Conservation (phyloP, 2,888 invertebrate species). For the Papilio elwesi region DNA sequence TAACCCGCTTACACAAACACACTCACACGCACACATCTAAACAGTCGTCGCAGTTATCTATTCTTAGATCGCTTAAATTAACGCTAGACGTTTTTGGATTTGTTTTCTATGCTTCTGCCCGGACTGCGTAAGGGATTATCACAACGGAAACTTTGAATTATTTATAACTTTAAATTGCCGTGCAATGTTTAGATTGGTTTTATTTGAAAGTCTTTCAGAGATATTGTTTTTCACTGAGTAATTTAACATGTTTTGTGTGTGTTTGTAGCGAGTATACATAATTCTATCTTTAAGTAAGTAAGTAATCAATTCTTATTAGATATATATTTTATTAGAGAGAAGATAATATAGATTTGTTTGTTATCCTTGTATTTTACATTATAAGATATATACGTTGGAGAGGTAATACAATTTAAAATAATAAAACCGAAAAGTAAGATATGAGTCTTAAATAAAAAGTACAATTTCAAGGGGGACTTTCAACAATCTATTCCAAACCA, state of each 20-base stretch:
- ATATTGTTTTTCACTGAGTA: not conserved
- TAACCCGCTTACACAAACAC: not conserved
- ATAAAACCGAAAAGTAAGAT: no score
- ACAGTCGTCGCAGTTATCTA: constrained; percentile 17
- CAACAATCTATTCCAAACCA: no score
- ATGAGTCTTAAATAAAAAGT: no score
- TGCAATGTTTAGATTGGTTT: not conserved
- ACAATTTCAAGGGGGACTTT: no score
- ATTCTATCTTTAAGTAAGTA: no score
- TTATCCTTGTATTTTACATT: no score
- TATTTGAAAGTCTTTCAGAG: not conserved
- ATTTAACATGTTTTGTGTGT: not conserved
- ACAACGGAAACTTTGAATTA: constrained; percentile 23
- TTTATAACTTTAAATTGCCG: constrained; percentile 6
- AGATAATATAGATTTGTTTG: no score
- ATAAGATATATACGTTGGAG: no score
- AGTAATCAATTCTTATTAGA: no score
- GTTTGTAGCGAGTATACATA: no score
- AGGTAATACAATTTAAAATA: no score
- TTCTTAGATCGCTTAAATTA: constrained; percentile 21
- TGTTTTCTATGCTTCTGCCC: not conserved
- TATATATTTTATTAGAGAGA: no score
- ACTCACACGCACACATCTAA: not conserved
- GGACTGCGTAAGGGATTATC: constrained; percentile 20
- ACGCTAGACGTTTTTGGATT: constrained; percentile 26